Conservation (phyloP, 2,888 invertebrate species). For the Drepana falcataria region DNA sequence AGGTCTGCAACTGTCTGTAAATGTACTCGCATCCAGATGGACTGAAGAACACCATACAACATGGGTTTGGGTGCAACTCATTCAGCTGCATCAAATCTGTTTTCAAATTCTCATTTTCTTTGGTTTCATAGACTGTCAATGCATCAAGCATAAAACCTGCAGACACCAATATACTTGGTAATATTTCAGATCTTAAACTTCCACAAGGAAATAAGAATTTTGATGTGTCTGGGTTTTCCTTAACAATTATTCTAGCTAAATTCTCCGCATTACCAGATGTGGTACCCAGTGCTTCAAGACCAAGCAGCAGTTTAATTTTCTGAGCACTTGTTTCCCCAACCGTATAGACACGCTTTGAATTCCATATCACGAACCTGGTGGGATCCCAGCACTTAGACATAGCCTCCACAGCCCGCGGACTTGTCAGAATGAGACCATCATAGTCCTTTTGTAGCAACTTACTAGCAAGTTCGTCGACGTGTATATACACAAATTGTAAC, state of each 20-base stretch:
- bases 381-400: constrained; percentile 61
- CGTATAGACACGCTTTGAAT: constrained; percentile 48
- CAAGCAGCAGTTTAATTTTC: constrained; percentile 46
- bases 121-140: constrained; percentile 63
- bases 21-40: constrained; percentile 69
- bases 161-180: constrained; percentile 40
- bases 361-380: constrained; percentile 53
- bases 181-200: constrained; percentile 51
- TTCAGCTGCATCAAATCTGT: constrained; percentile 45
- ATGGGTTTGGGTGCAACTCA: constrained; percentile 26
- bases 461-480: constrained; percentile 33
- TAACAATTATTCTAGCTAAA: constrained; percentile 45
- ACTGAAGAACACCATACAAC: constrained; percentile 67
- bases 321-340: constrained; percentile 53
- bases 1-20: constrained; percentile 61
- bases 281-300: constrained; percentile 51
- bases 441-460: constrained; percentile 39
- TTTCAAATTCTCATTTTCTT: constrained; percentile 55
- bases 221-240: constrained; percentile 39
- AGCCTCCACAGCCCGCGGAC: constrained; percentile 60
- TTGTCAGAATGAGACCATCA: constrained; percentile 55
- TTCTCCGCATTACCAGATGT: constrained; percentile 56
- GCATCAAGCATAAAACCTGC: constrained; percentile 44
- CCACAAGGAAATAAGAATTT: constrained; percentile 67
- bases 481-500: constrained; percentile 48